phyloP scores from a whole-genome alignment of 2,797 vertebrate species.

The Masticophis lateralis region DNA sequence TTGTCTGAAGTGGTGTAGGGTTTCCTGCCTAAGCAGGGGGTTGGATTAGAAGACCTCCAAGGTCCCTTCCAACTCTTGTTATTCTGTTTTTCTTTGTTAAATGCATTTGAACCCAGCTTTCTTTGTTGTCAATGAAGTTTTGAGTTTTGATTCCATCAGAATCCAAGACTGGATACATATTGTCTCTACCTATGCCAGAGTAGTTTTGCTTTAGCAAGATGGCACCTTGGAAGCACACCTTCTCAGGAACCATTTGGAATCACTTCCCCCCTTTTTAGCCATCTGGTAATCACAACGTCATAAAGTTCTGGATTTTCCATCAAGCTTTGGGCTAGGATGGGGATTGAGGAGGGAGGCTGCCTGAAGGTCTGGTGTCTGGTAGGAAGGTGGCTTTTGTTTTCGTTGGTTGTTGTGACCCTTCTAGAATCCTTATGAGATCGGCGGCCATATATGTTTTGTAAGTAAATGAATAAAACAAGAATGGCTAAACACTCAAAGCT shows the following conservation, averaged over 20 bases:
- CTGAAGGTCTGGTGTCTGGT: background rate
- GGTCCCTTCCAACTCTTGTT: too few species aligned
- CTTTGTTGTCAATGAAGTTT: too few species aligned
- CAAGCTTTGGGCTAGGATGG: background rate
- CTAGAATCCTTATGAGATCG: background rate
- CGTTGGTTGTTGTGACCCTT: background rate
- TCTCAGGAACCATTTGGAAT: background rate
- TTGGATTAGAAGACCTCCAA: too few species aligned
- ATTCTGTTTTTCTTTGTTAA: too few species aligned
- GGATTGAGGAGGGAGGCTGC: background rate
- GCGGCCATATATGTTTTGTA: background rate
- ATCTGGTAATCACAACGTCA: too few species aligned
- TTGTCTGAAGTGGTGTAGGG: too few species aligned
- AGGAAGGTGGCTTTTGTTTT: background rate
- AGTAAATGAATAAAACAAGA: background rate
- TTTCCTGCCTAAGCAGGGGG: too few species aligned
- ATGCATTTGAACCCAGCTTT: too few species aligned
- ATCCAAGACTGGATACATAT: too few species aligned
- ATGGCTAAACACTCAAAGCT: background rate
- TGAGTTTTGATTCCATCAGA: too few species aligned
- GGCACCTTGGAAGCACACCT: background rate
- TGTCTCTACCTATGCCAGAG: background rate
- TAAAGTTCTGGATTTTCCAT: background rate
- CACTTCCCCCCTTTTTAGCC: background rate
- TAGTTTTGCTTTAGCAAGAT: background rate